Evolutionary conservation across 2,888 invertebrate genomes (phyloP), one percentile per base, ranked within the genome.

Genomic region (Isotomurus palustris): DNA sequence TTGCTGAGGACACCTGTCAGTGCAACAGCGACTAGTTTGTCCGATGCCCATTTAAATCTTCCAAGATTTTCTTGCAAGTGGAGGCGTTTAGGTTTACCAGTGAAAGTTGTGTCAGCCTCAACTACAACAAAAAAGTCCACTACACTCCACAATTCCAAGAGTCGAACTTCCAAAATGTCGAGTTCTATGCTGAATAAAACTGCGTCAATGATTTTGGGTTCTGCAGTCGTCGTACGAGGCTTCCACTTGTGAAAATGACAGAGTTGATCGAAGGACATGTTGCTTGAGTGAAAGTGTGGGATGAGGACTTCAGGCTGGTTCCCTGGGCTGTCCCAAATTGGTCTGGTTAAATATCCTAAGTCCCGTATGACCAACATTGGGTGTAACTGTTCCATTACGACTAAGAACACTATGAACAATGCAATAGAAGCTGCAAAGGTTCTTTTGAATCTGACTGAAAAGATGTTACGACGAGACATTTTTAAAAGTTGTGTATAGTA

Each of bases 101-200:
- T 71, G 27, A 72, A 72, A 1, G 74, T 73, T 53, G 67, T 72
- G 56, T 74, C 74, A 4, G 74, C 73, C 58, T 75, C 75, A 1
- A 71, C 64, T n/a, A 86, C 75, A 57, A 86, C 76, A 74, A 84
- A 85, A 58, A 82, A 78, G 73, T 86, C 85, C 3, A 86, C 82
- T 53, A 82, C 79, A 50, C 78, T 75, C 52, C 78, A 75, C 17
- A 85, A 75, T 71, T 84, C 82, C 68, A 81, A 79, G 51, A 86
- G 74, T 72, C 83, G 78, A 49, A 84, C 80, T 71, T 84, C 83
- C 17, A 64, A 44, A 41, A 64, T 50, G 27, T 64, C 64, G 10
- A 64, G 32, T 44, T 64, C 64, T 2, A 56, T 52, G 40, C 61
- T 61, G 36, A 64, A 62, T 6, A 62, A 59, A 35, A 64, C 55